phyloP scores from a whole-genome alignment of 2,888 invertebrate genomes.

The Nomada hirtipes region DNA sequence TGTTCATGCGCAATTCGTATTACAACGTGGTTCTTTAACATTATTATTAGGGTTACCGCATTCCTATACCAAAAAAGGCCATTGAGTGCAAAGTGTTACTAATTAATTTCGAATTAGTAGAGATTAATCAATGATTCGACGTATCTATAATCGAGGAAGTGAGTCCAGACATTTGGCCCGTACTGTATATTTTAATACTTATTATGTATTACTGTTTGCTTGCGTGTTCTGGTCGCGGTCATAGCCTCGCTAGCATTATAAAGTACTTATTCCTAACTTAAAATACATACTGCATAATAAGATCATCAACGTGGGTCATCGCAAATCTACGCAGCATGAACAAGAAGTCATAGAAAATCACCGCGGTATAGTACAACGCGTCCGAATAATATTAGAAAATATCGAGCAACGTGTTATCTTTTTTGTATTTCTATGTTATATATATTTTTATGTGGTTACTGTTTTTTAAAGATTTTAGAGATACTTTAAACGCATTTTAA shows the following conservation, averaged over 20 bases:
- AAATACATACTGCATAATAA: slow-evolving; percentile 21
- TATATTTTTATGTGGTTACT: too few relatives aligned
- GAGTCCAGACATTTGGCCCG: too few relatives aligned
- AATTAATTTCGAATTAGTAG: too few relatives aligned
- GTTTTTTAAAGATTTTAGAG: too few relatives aligned
- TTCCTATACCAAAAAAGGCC: too few relatives aligned
- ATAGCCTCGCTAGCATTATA: background rate
- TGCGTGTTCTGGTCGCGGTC: background rate
- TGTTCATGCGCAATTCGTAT: too few relatives aligned
- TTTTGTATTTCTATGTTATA: background rate
- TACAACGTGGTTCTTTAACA: too few relatives aligned
- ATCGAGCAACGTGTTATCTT: background rate
- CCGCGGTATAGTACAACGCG: slow-evolving; percentile 1
- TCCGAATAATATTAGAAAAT: slow-evolving; percentile 17
- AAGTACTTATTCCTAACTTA: slow-evolving; percentile 10
- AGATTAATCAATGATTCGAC: background rate
- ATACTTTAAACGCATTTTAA: too few relatives aligned
- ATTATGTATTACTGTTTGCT: background rate
- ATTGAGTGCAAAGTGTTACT: too few relatives aligned
- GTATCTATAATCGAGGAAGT: background rate
- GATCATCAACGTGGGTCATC: slow-evolving; percentile 36
- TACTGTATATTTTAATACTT: too few relatives aligned
- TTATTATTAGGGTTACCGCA: too few relatives aligned
- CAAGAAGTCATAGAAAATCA: slow-evolving; percentile 28
- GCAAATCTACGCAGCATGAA: slow-evolving; percentile 29